Evolutionary conservation across 2,113 vertebrate species (phyloP).

Genomic region (Emydocephalus ijimae): DNA sequence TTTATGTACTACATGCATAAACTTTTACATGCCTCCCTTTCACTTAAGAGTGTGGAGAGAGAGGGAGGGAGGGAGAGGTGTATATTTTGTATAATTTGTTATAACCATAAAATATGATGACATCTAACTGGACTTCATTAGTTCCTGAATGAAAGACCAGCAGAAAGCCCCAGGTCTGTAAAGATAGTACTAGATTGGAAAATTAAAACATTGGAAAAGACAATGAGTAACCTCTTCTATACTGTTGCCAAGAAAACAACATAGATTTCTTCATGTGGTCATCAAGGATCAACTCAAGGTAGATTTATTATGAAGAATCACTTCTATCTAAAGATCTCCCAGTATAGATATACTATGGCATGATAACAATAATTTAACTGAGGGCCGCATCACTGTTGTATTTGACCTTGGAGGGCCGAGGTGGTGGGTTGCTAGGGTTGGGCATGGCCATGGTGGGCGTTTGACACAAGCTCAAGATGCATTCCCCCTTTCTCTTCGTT

Average conservation of each 20-base stretch:
- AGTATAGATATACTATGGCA: background rate
- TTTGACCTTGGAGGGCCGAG: no score
- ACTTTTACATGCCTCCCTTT: background rate
- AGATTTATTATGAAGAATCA: background rate
- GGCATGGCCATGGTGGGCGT: no score
- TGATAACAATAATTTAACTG: background rate
- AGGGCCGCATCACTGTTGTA: no score
- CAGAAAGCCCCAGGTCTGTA: background rate
- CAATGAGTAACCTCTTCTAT: background rate
- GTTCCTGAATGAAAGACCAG: background rate
- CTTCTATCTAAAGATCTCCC: background rate
- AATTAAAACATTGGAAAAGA: background rate
- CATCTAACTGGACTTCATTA: background rate
- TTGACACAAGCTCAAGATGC: no score
- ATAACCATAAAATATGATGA: background rate
- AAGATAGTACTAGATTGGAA: background rate
- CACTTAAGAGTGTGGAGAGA: accelerated
- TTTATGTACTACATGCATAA: accelerated
- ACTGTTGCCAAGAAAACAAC: background rate
- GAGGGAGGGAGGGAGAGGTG: no score
- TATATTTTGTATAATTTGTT: background rate
- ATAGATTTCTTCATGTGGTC: background rate
- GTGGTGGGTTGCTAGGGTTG: no score
- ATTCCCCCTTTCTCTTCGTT: no score
- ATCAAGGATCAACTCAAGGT: background rate